Conservation (phyloP, 2,113 vertebrate genomes). For the Nesogale talazaci region DNA sequence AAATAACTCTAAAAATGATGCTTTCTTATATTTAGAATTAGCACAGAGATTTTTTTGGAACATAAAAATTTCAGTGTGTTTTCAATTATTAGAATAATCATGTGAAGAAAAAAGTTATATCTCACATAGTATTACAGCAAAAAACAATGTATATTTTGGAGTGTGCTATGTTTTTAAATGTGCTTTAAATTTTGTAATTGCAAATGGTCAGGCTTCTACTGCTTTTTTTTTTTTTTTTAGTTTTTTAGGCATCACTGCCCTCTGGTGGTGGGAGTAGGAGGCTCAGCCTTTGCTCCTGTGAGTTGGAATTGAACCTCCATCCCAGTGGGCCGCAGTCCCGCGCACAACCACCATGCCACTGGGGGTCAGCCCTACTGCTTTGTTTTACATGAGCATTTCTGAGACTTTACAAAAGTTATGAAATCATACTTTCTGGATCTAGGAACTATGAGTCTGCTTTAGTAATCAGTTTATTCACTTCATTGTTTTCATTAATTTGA, state of each 20-base stretch:
- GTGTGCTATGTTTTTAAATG: background rate
- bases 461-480: background rate
- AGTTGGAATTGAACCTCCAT: too few species aligned
- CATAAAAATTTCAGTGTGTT: too few species aligned
- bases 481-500: background rate
- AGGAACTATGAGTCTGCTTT: background rate
- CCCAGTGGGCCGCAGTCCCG: too few species aligned
- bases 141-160: background rate
- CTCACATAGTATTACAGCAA: background rate
- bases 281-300: too few species aligned
- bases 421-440: background rate
- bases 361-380: too few species aligned
- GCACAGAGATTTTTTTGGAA: background rate
- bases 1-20: constrained; percentile 45
- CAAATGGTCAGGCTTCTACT: background rate
- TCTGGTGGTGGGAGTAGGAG: too few species aligned
- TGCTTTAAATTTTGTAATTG: background rate
- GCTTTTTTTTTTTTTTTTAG: constrained; percentile 20
- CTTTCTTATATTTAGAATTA: constrained; percentile 32
- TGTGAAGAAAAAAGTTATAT: background rate
- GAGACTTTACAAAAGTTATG: background rate
- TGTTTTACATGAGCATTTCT: background rate
- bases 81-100: background rate
- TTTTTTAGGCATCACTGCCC: too few species aligned
- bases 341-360: too few species aligned